Base-by-base conservation (phyloP, 2,888 invertebrate species). In the Ophraella communa region DNA sequence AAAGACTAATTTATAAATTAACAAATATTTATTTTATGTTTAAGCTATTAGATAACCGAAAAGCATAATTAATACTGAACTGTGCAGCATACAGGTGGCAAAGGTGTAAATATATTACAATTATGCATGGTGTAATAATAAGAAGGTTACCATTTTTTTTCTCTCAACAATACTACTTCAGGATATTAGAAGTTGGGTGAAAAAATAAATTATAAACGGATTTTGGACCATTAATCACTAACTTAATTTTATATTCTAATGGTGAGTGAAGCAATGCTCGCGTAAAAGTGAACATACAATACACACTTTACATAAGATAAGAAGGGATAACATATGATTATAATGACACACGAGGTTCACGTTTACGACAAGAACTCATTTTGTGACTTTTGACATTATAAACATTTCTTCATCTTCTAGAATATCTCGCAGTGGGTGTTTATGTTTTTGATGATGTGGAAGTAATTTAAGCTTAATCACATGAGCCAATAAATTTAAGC, bases 371-470 rank as follows among this genome's bases (percentile, higher is more conserved):
- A 51, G 23, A 51, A 51, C 21, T n/a, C 10, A 24, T 17, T 27
- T 27, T 17, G 4, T 51, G 24, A 51, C 27, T 27, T 14, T 24
- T 51, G 49, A 51, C 49, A 51, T 51, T 51, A 51, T 24, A 51
- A 24, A 51, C 49, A 51, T 51, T n/a, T 51, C 24, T 10, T 17
- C 49, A 51, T 51, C 4, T 49, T 49, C 49, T 24, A 49, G 27
- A 27, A 24, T 27, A 51, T 14, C 11, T n/a, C 4, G 27, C 27
- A 51, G 49, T 51, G 49, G 49, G 49, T 27, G 49, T 51, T 51
- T 51, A 51, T 51, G 49, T 42, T 59, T 59, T 56, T 68, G 65
- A 64, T 66, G 65, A 66, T 65, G 66, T 66, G 66, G 68, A 65
- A 64, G 56, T 60, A 55, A 21, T 20, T 59, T 45, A 42, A 66